Evolutionary conservation across 2,113 vertebrate genomes (phyloP), one percentile per base, ranked within the genome.

Genomic region (Erinaceus europaeus): DNA sequence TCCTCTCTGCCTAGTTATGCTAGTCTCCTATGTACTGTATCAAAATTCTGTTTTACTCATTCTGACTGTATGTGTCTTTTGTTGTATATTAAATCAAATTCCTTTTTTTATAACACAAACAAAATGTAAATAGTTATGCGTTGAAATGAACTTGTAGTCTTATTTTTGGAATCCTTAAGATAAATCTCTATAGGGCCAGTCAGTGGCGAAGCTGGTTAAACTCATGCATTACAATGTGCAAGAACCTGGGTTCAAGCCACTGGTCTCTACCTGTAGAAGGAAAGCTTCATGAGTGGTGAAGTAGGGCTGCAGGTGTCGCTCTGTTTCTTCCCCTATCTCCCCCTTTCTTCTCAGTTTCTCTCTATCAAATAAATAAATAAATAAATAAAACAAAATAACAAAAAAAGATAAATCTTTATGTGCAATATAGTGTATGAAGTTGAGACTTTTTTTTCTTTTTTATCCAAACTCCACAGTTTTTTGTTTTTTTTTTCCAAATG

Each of bases 91-190:
- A 85, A 84, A 71, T 89, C 2, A 1, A 74, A 83, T 89, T 91
- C 38, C 34, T 9, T 57, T 83, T 92, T 76, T 65, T 50, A n/a
- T 27, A 88, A 80, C 91, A 50, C 62, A 89, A 89, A 84, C n/a
- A 84, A 64, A 92, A 79, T 89, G 40, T 85, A 82, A 89, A 91
- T 84, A 90, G 62, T 90, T 68, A 67, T 62, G 12, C 42, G 71
- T 78, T 32, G 64, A 84, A 74, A 57, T 74, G 64, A 82, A 67
- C 74, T 65, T 12, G 40, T 67, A 72, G 44, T 6, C 61, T 72
- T 83, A 65, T 71, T 90, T 67, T 79, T 77, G 36, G 53, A 86
- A 81, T 72, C 81, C 65, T 82, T 69, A 64, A 83, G 23, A 40
- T 86, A 71, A n/a, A n/a, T n/a, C n/a, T n/a, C n/a, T n/a, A n/a